These are phyloP conservation scores for Podarcis cretensis DNA, from an alignment of 2,113 vertebrate species.

Conservation along the genomic window DNA sequence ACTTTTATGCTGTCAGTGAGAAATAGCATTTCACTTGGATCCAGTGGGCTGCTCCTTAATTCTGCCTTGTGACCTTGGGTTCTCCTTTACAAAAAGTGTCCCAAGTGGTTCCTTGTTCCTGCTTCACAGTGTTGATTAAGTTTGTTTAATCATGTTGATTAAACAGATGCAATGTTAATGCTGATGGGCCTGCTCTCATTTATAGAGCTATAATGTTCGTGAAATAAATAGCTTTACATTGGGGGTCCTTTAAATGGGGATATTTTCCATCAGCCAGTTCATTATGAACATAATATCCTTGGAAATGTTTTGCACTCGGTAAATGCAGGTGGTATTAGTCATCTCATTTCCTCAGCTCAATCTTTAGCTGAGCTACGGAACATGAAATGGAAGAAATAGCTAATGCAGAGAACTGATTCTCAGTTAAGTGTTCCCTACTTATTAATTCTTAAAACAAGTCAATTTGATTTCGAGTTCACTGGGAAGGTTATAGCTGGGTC, in stretches of 20 bases:
- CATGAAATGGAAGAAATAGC: conserved; percentile 20
- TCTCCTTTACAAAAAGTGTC: neutral
- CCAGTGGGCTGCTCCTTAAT: neutral
- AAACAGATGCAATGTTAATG: neutral
- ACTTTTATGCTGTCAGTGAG: neutral
- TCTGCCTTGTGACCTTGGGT: neutral
- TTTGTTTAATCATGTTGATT: conserved; percentile 18
- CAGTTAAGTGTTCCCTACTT: conserved; percentile 30
- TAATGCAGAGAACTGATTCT: neutral
- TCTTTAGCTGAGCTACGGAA: conserved; percentile 10
- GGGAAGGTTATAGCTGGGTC: conserved; percentile 59
- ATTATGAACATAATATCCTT: conserved; percentile 17
- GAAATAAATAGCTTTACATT: neutral
- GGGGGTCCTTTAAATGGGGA: neutral
- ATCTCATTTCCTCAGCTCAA: neutral
- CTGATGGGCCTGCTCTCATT: neutral
- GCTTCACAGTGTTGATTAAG: neutral
- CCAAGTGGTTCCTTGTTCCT: neutral
- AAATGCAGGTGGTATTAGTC: conserved; percentile 6
- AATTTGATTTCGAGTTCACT: conserved; percentile 43
- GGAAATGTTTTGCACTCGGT: neutral
- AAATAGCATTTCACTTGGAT: neutral
- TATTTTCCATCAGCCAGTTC: neutral
- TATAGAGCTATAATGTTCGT: neutral
- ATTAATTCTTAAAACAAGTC: conserved; percentile 50